Percentiles rank a stretch among this genome's conserved stretches.
Conservation (phyloP, 2,888 invertebrate species). For the Entomobrya proxima region DNA sequence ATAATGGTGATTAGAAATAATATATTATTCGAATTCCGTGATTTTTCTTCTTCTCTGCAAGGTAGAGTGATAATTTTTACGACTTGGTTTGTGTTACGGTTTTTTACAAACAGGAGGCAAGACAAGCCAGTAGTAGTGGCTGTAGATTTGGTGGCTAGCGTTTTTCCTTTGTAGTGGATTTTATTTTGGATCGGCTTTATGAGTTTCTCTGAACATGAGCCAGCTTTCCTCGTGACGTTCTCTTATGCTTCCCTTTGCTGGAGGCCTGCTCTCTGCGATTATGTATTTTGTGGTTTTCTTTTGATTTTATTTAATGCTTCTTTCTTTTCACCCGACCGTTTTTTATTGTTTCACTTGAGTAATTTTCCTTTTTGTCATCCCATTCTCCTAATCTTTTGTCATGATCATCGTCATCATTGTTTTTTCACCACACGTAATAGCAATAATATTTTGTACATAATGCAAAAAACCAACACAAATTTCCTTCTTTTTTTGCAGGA, state of each 20-base stretch:
- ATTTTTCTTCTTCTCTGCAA: not conserved
- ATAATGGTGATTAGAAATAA: conserved; percentile 6
- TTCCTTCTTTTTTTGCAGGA: not conserved
- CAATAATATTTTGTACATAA: not conserved
- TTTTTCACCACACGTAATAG: conserved; percentile 11
- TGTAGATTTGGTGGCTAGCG: too few relatives aligned
- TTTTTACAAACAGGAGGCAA: too few relatives aligned
- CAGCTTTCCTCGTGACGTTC: not conserved
- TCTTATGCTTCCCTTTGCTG: not conserved
- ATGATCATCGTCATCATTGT: conserved; percentile 19
- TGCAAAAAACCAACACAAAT: not conserved
- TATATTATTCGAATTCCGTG: not conserved
- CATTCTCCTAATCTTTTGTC: not conserved
- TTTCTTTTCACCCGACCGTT: not conserved
- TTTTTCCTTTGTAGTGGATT: too few relatives aligned
- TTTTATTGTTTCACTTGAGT: conserved; percentile 47
- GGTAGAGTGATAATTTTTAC: too few relatives aligned
- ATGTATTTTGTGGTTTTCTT: not conserved
- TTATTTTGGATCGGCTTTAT: too few relatives aligned
- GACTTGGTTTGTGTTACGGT: too few relatives aligned
- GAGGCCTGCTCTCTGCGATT: conserved; percentile 20
- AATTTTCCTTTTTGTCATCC: conserved; percentile 54
- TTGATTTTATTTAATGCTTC: too few relatives aligned
- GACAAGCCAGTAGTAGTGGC: too few relatives aligned
- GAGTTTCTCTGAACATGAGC: not conserved